A percentile compares a stretch with the other conserved stretches of the same genome.
These are phyloP conservation scores for Furcifer pardalis DNA, from an alignment of 2,797 vertebrate species.

Conservation along the genomic window DNA sequence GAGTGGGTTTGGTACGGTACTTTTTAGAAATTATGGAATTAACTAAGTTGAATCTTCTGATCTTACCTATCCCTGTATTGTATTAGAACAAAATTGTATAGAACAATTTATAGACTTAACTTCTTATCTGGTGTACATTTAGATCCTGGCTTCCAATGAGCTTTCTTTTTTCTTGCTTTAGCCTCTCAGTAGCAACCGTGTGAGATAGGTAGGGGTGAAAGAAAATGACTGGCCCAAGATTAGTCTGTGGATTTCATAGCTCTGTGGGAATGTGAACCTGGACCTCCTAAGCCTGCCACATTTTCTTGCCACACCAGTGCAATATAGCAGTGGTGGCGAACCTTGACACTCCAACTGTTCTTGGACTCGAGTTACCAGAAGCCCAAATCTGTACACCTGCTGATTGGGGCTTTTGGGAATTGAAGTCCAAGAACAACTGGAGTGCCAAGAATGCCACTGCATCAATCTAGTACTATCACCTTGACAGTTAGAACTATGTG, in stretches of 20 bases:
- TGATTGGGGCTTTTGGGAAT: too few relatives aligned
- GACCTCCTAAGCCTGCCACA: background rate
- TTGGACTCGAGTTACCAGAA: too few relatives aligned
- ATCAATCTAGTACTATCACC: too few relatives aligned
- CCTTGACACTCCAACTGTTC: too few relatives aligned
- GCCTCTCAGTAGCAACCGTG: background rate
- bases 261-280: background rate
- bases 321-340: too few relatives aligned
- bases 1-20: background rate
- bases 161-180: background rate
- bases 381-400: too few relatives aligned
- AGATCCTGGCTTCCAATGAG: background rate
- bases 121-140: background rate
- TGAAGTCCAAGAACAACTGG: too few relatives aligned
- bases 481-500: too few relatives aligned
- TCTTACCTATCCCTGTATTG: background rate
- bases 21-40: background rate
- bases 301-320: background rate
- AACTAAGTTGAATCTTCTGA: background rate
- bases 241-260: background rate
- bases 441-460: too few relatives aligned
- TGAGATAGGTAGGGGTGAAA: background rate
- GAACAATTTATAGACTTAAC: background rate
- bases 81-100: background rate
- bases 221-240: background rate